Base-by-base conservation (phyloP, 2,888 invertebrate species). In the Watsonalla binaria region DNA sequence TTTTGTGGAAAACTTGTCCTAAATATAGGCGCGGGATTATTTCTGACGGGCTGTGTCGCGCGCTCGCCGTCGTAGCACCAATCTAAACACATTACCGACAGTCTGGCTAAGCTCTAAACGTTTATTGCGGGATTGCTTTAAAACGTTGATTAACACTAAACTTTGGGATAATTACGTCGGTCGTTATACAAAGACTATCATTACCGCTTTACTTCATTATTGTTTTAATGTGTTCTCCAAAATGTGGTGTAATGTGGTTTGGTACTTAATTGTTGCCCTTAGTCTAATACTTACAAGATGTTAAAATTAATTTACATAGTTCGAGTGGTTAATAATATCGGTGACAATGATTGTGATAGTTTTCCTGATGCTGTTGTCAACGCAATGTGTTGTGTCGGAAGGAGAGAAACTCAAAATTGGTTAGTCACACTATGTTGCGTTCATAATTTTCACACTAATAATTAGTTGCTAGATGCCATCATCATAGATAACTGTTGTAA, bases 21-120 rank as follows among this genome's bases (percentile, higher is more conserved):
- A 90, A 84, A 89, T 86, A 82, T 90, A 89, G 86, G 71, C 65
- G 60, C 73, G 70, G 74, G 86, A 88, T 86, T 90, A 90, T 89
- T 89, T 87, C 76, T 76, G 89, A 79, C 76, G 74, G 76, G 66
- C 58, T 68, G 72, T 86, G 86, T 86, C 86, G 84, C 82, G 74
- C 64, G 70, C 72, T 76, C 74, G 70, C 73, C 76, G 77, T 78
- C 77, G 68, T 77, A 76, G 75, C 76, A 70, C 76, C 78, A 80
- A 80, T 82, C 86, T 75, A 87, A 86, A 87, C 87, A 85, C 79
- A 87, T 82, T 77, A 80, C 81, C 64, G 63, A 68, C 68, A 60
- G 73, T 70, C 76, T 72, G 78, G 68, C 71, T 66, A 72, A 78
- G 72, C 74, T 77, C 65, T 61, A 60, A 73, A 78, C 81, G 80